Percentiles rank a stretch among this genome's conserved stretches.
Evolutionary conservation across 2,797 vertebrate species (phyloP).

Genomic region (Oreochromis grahami): DNA sequence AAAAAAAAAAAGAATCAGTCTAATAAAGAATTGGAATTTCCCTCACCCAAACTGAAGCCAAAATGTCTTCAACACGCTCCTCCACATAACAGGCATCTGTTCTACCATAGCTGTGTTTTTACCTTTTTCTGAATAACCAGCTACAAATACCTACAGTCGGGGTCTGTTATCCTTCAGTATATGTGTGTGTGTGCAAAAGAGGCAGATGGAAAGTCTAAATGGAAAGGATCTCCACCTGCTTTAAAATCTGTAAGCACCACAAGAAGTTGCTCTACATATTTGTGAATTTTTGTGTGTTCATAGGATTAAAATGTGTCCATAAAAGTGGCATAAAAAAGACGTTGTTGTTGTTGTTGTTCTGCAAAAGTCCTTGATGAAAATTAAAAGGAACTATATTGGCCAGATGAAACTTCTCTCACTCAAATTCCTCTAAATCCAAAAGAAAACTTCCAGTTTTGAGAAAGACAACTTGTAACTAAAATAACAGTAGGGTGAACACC

Average conservation of each 20-base stretch:
- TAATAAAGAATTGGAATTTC: accelerated
- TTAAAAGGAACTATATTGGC: neutral
- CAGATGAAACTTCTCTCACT: neutral
- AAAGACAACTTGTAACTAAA: neutral
- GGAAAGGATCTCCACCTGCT: neutral
- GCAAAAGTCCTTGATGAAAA: neutral
- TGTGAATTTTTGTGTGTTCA: neutral
- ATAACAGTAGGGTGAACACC: neutral
- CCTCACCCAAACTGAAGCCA: neutral
- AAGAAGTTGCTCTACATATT: neutral
- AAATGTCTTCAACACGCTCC: neutral
- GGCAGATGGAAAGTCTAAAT: no score
- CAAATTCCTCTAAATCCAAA: neutral
- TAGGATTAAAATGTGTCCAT: neutral
- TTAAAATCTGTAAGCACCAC: neutral
- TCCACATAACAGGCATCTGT: neutral
- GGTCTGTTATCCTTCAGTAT: neutral
- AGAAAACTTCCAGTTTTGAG: neutral
- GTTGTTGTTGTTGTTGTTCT: neutral
- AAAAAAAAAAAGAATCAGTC: no score
- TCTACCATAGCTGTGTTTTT: neutral
- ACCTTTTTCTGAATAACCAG: neutral
- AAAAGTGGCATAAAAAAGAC: accelerated
- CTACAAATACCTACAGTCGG: neutral
- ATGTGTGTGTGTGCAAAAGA: neutral